phyloP scores from a whole-genome alignment of 1,140 invertebrate genomes.

The Drosophila dunni region DNA sequence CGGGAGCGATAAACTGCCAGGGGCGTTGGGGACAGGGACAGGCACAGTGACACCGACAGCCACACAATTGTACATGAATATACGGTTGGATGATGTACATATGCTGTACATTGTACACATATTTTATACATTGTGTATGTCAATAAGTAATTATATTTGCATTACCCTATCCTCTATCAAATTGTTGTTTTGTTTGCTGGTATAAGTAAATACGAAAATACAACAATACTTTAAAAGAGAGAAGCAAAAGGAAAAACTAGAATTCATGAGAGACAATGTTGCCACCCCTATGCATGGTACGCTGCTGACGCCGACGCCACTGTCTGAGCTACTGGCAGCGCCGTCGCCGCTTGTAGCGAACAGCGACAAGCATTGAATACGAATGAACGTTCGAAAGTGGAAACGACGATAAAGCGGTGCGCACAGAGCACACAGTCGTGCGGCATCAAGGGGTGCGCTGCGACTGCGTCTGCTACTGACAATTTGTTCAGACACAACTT shows the following conservation, averaged over 20 bases:
- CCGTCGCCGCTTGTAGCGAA: slow-evolving; percentile 35
- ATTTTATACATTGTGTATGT: neutral
- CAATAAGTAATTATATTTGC: slow-evolving; percentile 34
- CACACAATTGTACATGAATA: slow-evolving; percentile 21
- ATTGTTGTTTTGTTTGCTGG: slow-evolving; percentile 4
- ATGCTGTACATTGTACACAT: slow-evolving; percentile 2
- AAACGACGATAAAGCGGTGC: slow-evolving; percentile 55
- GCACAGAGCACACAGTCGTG: slow-evolving; percentile 56
- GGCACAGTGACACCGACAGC: slow-evolving; percentile 13
- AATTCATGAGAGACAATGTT: neutral
- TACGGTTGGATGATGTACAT: slow-evolving; percentile 11
- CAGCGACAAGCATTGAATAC: slow-evolving; percentile 58
- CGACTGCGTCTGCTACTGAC: slow-evolving; percentile 1
- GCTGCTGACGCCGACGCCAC: slow-evolving; percentile 37
- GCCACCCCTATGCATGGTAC: slow-evolving; percentile 27
- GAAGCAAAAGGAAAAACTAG: neutral
- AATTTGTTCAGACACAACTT: slow-evolving; percentile 35
- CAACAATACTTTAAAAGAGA: neutral
- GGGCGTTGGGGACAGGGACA: slow-evolving; percentile 37
- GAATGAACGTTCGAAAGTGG: slow-evolving; percentile 55
- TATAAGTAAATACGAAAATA: slow-evolving; percentile 2
- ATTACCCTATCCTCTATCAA: neutral
- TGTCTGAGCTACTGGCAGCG: slow-evolving; percentile 24
- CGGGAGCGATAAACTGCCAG: slow-evolving; percentile 48
- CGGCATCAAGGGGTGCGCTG: slow-evolving; percentile 64